Percentiles rank a stretch among this genome's conserved stretches.
Evolutionary conservation across 2,797 vertebrate genomes (phyloP).

Genomic region (Macropodus opercularis): DNA sequence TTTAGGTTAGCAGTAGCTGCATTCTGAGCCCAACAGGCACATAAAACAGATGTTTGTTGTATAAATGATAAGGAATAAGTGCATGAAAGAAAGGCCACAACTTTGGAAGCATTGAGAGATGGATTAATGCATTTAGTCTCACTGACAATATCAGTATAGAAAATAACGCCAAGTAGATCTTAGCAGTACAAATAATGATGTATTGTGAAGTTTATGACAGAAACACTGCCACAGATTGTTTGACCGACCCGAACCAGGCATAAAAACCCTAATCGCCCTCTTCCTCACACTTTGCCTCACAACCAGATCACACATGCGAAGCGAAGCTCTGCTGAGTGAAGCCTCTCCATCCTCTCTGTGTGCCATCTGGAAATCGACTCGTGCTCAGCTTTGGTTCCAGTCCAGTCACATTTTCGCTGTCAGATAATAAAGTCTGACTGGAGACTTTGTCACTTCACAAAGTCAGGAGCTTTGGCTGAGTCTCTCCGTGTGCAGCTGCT

Average conservation of each 20-base stretch:
- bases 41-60: too few relatives aligned
- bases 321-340: slow-evolving; percentile 32
- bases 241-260: slow-evolving; percentile 15
- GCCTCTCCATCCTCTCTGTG: slow-evolving; percentile 29
- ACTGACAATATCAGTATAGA: too few relatives aligned
- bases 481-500: slow-evolving; percentile 34
- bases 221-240: slow-evolving; percentile 2
- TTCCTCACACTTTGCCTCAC: slow-evolving; percentile 29
- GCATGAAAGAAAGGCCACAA: too few relatives aligned
- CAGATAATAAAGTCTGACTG: slow-evolving; percentile 56
- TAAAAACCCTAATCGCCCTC: slow-evolving; percentile 30
- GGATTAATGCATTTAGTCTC: too few relatives aligned
- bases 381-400: slow-evolving; percentile 37
- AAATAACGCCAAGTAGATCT: too few relatives aligned
- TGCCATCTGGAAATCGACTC: slow-evolving; percentile 67
- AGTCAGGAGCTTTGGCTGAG: slow-evolving; percentile 46
- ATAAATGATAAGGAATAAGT: too few relatives aligned
- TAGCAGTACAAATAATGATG: too few relatives aligned
- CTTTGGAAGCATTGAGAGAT: too few relatives aligned
- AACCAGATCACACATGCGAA: slow-evolving; percentile 35
- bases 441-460: slow-evolving; percentile 57
- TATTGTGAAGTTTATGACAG: too few relatives aligned
- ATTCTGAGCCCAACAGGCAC: too few relatives aligned
- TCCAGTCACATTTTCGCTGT: slow-evolving; percentile 35
- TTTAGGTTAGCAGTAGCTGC: too few relatives aligned